Percentiles rank a stretch among this genome's conserved stretches.
phyloP scores from a whole-genome alignment of 1,140 invertebrate species.

The Muscidifurax raptorellus region DNA sequence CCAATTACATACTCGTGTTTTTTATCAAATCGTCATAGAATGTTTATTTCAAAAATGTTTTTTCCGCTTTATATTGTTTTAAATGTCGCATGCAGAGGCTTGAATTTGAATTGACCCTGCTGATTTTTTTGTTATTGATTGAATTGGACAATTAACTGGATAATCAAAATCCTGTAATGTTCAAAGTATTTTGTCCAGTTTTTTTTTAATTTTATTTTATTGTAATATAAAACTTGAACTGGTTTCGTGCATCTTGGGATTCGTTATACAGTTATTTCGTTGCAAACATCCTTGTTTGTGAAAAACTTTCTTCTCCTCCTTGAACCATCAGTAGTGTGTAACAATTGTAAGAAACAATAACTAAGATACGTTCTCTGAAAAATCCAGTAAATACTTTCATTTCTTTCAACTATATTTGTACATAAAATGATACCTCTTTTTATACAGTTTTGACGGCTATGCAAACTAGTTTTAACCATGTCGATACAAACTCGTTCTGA shows the following conservation, averaged over 20 bases:
- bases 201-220: not conserved
- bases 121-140: slow-evolving; percentile 13
- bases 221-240: slow-evolving; percentile 56
- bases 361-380: not conserved
- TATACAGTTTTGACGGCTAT: not conserved
- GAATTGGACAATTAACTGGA: not conserved
- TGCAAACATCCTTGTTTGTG: slow-evolving; percentile 50
- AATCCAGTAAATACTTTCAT: not conserved
- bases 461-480: not conserved
- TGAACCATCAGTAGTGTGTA: not conserved
- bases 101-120: slow-evolving; percentile 16
- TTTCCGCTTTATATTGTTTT: not conserved
- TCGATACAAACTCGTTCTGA: not conserved
- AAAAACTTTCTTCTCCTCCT: slow-evolving; percentile 58
- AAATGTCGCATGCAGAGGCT: slow-evolving; percentile 23
- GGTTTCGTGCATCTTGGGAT: slow-evolving; percentile 56
- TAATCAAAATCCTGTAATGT: not conserved
- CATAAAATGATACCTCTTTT: not conserved
- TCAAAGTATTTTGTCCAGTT: slow-evolving; percentile 1
- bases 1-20: slow-evolving; percentile 1
- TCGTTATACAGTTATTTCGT: slow-evolving; percentile 46
- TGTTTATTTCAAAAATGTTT: not conserved
- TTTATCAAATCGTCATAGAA: slow-evolving; percentile 6
- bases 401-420: not conserved
- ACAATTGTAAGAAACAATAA: not conserved